phyloP scores from a whole-genome alignment of 2,797 vertebrate species.

The Poeciliopsis presidionis region DNA sequence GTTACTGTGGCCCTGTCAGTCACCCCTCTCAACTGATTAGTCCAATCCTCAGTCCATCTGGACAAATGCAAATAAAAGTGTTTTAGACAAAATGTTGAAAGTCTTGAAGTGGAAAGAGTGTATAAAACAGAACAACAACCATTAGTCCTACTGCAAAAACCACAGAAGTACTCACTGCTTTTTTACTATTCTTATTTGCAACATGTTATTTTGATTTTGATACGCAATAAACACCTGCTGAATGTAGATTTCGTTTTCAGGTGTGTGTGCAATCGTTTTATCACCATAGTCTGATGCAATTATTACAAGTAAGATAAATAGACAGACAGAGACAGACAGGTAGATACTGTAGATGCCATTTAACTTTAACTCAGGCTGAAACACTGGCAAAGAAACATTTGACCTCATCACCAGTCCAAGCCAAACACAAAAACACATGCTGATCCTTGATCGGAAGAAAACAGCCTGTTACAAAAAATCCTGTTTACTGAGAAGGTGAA shows the following conservation, averaged over 20 bases:
- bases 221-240: background rate
- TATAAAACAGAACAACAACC: background rate
- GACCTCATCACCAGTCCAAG: conserved; percentile 24
- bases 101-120: background rate
- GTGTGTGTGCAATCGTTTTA: background rate
- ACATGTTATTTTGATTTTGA: background rate
- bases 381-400: background rate
- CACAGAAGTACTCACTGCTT: background rate
- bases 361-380: background rate
- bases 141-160: background rate
- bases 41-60: conserved; percentile 14
- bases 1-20: conserved; percentile 78
- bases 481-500: conserved; percentile 21
- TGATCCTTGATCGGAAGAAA: conserved; percentile 3
- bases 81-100: background rate
- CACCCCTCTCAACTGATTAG: conserved; percentile 56
- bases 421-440: conserved; percentile 19
- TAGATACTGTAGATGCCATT: no score
- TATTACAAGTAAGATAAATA: background rate
- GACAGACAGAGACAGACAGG: background rate
- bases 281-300: background rate
- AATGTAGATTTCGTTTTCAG: background rate
- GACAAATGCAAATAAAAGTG: conserved; percentile 4
- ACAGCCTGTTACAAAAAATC: conserved; percentile 15
- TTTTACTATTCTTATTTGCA: background rate